Evolutionary conservation across 2,888 invertebrate species (phyloP), one percentile per base, ranked within the genome.

Genomic region (Parthenolecanium corni): DNA sequence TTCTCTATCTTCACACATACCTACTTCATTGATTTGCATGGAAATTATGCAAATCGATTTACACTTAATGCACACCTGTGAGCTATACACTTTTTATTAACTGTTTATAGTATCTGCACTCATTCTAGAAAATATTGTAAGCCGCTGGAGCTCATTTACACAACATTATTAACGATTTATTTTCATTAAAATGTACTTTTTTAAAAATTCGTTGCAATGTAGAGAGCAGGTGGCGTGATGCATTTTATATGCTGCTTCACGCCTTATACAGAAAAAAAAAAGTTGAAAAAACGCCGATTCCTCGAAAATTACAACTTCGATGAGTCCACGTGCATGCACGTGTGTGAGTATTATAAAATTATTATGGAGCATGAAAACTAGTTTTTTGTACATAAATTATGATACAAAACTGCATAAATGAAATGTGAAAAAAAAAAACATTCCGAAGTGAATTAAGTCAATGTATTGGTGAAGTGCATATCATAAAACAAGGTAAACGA

Each of bases 291-390:
- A 31, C 52, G 52, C 38, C 38, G 38, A 53, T 53, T 53, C 52
- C 38, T 53, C 38, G 52, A 53, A 53, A 53, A 53, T 53, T 53
- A 53, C 36, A 36, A 53, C 52, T 53, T 53, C 36, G 52, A 53
- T 53, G 52, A 53, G 52, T 53, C 52, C 52, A 53, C 52, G 52
- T 53, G 52, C 52, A 53, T 38, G 38, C 52, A 53, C 52, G 52
- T 53, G 52, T 53, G 14, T 53, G 31, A 31, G 9, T 31, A 31
- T 31, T 53, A 53, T 53, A 21, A 36, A 53, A 18, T 53, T 20
- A 53, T 53, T 36, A 53, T 53, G 36, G 52, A 18, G 38, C 18
- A 38, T 38, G 52, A 38, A 31, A 53, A 53, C 52, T 53, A 53
- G 52, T 53, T 53, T 31, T 31, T 38, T 21, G 36, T 20, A 36